Conservation (phyloP, 2,888 invertebrate species). For the Drosophila robusta region DNA sequence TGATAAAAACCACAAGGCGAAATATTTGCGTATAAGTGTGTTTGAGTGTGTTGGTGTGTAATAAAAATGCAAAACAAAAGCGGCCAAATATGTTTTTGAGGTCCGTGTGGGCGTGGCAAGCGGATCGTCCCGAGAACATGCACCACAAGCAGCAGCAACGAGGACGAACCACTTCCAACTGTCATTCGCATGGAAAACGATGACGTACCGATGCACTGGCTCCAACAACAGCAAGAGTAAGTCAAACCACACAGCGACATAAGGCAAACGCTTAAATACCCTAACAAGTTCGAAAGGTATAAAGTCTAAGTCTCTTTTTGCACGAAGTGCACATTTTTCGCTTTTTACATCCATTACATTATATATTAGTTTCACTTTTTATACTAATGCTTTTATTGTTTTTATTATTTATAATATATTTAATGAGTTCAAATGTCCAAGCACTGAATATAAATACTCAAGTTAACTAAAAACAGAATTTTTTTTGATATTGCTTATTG, state of each 20-base stretch:
- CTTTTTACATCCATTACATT: too few relatives aligned
- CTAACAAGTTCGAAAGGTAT: not conserved
- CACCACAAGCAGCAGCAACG: constrained; percentile 32
- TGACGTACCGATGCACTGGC: constrained; percentile 64
- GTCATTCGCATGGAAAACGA: constrained; percentile 73
- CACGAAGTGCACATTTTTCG: too few relatives aligned
- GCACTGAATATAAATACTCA: too few relatives aligned
- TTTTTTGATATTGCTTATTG: too few relatives aligned
- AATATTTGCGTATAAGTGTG: constrained; percentile 39
- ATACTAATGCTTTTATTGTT: too few relatives aligned
- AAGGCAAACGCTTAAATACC: constrained; percentile 5
- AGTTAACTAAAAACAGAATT: too few relatives aligned
- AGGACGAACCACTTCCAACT: constrained; percentile 68
- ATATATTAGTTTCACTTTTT: too few relatives aligned
- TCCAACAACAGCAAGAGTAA: constrained; percentile 32
- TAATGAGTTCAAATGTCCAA: too few relatives aligned
- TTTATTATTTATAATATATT: too few relatives aligned
- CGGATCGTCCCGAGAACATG: constrained; percentile 43
- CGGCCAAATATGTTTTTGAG: constrained; percentile 70
- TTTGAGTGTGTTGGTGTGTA: constrained; percentile 28
- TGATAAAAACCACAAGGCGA: constrained; percentile 80
- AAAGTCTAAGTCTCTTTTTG: too few relatives aligned
- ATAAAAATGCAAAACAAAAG: constrained; percentile 79
- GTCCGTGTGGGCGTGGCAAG: constrained; percentile 58
- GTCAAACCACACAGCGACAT: not conserved